These are phyloP conservation scores for Dasyornis broadbenti DNA, from an alignment of 2,113 vertebrate species.

Conservation along the genomic window DNA sequence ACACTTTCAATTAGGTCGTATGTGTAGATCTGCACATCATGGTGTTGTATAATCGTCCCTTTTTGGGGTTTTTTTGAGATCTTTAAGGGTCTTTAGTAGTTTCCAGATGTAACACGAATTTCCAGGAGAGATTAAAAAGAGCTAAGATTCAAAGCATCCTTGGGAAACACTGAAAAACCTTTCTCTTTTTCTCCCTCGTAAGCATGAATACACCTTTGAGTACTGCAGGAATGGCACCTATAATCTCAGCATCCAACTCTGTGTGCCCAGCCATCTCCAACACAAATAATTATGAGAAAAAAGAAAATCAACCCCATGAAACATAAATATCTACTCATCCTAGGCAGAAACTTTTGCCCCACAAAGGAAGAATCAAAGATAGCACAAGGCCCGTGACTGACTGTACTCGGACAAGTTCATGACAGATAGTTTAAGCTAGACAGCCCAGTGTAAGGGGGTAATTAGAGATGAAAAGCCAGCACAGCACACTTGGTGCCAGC, in stretches of 20 bases:
- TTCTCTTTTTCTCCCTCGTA: neutral
- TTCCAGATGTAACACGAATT: neutral
- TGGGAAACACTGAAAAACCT: neutral
- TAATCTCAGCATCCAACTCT: neutral
- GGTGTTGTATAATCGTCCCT: neutral
- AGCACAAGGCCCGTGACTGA: neutral
- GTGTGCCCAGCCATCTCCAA: neutral
- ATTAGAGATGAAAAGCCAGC: slow-evolving; percentile 33
- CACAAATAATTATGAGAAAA: neutral
- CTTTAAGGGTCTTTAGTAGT: neutral
- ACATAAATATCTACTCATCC: neutral
- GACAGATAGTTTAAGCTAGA: neutral
- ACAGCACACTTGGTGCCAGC: neutral
- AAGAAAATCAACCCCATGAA: neutral
- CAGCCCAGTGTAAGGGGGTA: neutral
- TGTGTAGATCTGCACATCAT: neutral
- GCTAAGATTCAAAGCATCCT: neutral
- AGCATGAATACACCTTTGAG: neutral
- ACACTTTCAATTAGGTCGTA: neutral
- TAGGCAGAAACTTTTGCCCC: neutral
- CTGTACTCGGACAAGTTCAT: neutral
- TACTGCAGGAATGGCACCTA: neutral
- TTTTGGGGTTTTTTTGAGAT: neutral
- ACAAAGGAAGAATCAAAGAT: neutral
- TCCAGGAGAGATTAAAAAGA: neutral